Percentiles rank a stretch among this genome's conserved stretches.
Conservation (phyloP, 1,140 invertebrate genomes). For the Cydia amplana region DNA sequence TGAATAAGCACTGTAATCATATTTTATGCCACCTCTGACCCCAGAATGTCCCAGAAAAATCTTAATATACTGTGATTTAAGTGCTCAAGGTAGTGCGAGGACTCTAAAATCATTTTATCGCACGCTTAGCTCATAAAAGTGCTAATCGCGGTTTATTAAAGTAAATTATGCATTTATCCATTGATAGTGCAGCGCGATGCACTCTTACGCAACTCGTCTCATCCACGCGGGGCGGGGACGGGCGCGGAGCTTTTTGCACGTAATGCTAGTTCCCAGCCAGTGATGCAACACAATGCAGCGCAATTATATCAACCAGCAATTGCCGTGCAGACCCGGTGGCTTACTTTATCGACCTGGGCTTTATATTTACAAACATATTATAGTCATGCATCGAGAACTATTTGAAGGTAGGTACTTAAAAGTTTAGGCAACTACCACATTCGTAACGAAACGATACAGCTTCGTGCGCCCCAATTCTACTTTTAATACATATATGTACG, state of each 20-base stretch:
- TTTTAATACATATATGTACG: no score
- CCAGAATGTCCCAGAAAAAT: constrained; percentile 1
- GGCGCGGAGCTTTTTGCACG: constrained; percentile 26
- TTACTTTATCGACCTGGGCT: background rate
- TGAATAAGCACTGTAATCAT: background rate
- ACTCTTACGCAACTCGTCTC: constrained; percentile 15
- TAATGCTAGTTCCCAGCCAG: constrained; percentile 19
- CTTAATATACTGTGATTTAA: background rate
- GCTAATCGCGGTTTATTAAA: background rate
- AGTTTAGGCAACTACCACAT: background rate
- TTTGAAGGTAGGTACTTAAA: no score
- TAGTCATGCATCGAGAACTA: no score
- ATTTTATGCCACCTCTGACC: background rate
- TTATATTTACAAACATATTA: background rate
- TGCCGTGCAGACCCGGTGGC: constrained; percentile 16
- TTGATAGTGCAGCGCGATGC: constrained; percentile 11
- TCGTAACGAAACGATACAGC: background rate
- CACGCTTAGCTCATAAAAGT: background rate
- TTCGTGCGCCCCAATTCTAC: no score
- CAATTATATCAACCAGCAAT: background rate
- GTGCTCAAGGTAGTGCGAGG: background rate
- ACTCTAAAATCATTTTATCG: background rate
- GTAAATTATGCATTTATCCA: constrained; percentile 15
- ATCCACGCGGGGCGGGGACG: background rate
- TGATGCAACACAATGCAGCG: constrained; percentile 12